Evolutionary conservation across 92 coral and sea anemone genomes (phyloP).

Genomic region (Umimayanthus chanpuru): DNA sequence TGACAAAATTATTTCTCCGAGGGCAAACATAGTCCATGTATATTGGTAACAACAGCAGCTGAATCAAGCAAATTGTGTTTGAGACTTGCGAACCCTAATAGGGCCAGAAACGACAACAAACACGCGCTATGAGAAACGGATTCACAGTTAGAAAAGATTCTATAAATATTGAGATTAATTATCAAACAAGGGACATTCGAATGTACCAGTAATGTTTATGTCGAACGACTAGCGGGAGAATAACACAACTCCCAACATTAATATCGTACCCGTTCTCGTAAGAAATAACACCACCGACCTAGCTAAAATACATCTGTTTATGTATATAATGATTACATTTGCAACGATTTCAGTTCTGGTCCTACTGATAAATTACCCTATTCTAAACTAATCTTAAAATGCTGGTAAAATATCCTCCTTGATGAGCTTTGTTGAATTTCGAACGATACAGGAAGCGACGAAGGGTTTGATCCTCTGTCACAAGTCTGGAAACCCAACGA

Average conservation of each 20-base stretch:
- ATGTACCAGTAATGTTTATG: not conserved
- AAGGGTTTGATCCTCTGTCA: not conserved
- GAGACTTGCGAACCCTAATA: not conserved
- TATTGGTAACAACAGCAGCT: constrained; percentile 27
- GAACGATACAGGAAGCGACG: constrained; percentile 34
- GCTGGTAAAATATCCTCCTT: not conserved
- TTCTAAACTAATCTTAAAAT: constrained; percentile 12
- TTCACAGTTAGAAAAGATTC: not conserved
- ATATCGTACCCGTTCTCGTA: constrained; percentile 7
- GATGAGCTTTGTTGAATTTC: constrained; percentile 2
- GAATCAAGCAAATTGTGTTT: constrained; percentile 3
- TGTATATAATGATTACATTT: not conserved
- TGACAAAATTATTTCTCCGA: constrained; percentile 16
- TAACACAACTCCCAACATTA: not conserved
- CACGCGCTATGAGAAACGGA: not conserved
- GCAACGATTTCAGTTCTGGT: constrained; percentile 22
- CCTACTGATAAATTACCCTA: not conserved
- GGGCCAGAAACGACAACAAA: constrained; percentile 4
- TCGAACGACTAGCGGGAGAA: not conserved
- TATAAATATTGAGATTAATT: constrained; percentile 5
- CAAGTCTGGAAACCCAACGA: constrained; percentile 2
- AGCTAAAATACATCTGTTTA: not conserved
- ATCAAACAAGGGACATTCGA: not conserved
- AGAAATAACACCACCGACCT: not conserved
- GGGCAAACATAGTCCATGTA: constrained; percentile 1